These are phyloP conservation scores for Coreoperca whiteheadi DNA, from an alignment of 2,113 vertebrate genomes.

Conservation along the genomic window DNA sequence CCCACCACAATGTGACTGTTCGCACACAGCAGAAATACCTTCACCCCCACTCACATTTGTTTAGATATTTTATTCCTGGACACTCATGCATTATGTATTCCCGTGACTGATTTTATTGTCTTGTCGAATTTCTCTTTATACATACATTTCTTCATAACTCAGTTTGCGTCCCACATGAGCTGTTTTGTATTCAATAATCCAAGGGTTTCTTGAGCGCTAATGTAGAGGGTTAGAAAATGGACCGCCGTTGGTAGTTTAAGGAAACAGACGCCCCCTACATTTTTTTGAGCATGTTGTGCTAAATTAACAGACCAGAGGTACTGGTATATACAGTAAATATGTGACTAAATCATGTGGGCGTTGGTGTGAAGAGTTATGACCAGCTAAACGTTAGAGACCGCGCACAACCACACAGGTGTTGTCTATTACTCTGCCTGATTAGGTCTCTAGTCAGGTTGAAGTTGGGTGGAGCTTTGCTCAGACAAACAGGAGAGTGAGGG, in stretches of 20 bases:
- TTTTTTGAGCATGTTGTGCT: too few species aligned
- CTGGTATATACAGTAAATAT: too few species aligned
- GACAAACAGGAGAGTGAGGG: too few species aligned
- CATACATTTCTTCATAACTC: background rate
- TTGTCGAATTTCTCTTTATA: background rate
- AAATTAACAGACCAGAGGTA: too few species aligned
- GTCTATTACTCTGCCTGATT: background rate
- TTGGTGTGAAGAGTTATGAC: too few species aligned
- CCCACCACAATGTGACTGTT: background rate
- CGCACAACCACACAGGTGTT: background rate
- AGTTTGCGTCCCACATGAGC: background rate
- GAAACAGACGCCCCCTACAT: too few species aligned
- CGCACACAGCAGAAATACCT: background rate
- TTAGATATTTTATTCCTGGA: background rate
- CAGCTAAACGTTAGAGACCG: too few species aligned
- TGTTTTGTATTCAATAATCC: background rate
- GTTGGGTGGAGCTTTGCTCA: too few species aligned
- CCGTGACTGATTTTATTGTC: conserved; percentile 8
- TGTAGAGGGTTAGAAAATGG: too few species aligned
- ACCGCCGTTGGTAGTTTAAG: too few species aligned
- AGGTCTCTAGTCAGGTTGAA: too few species aligned
- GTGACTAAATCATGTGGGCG: too few species aligned
- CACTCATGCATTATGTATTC: conserved; percentile 41
- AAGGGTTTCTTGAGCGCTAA: background rate
- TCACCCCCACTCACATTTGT: background rate